A percentile compares a stretch with the other conserved stretches of the same genome.
Evolutionary conservation across 1,140 invertebrate genomes (phyloP).

Genomic region (Rhagoletis zephyria): DNA sequence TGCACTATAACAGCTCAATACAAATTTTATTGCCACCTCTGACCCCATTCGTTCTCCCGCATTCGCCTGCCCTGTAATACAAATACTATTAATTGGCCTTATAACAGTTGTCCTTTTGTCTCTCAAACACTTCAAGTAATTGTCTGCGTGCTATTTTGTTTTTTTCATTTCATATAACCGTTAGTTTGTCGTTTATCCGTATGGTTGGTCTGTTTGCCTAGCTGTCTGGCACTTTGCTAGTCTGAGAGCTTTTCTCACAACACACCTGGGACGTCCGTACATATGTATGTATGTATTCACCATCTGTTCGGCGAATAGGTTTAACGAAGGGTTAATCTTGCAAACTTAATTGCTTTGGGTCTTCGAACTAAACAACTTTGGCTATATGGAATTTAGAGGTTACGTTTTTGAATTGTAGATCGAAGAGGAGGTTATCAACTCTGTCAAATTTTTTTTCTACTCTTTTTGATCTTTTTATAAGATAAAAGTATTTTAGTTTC

Average conservation of each 20-base stretch:
- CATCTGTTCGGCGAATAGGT: not conserved
- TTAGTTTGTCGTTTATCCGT: conserved; percentile 6
- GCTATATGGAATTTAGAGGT: not conserved
- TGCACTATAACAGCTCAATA: too few relatives aligned
- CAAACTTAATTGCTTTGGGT: not conserved
- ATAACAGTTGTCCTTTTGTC: conserved; percentile 11
- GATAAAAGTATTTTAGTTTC: too few relatives aligned
- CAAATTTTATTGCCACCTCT: not conserved
- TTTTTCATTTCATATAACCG: not conserved
- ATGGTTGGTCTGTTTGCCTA: not conserved
- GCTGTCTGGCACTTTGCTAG: not conserved
- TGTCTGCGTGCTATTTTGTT: not conserved
- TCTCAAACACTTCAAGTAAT: conserved; percentile 17
- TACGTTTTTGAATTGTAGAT: not conserved
- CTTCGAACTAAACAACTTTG: not conserved
- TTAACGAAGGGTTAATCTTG: not conserved
- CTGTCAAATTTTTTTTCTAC: not conserved
- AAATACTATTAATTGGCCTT: too few relatives aligned
- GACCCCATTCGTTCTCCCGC: too few relatives aligned
- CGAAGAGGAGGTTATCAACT: not conserved
- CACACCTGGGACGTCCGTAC: not conserved
- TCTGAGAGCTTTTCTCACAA: not conserved
- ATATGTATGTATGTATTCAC: not conserved
- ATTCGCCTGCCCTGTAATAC: too few relatives aligned
- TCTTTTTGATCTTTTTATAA: too few relatives aligned